Conservation (phyloP, 2,888 invertebrate genomes). For the Oscheius sp. region DNA sequence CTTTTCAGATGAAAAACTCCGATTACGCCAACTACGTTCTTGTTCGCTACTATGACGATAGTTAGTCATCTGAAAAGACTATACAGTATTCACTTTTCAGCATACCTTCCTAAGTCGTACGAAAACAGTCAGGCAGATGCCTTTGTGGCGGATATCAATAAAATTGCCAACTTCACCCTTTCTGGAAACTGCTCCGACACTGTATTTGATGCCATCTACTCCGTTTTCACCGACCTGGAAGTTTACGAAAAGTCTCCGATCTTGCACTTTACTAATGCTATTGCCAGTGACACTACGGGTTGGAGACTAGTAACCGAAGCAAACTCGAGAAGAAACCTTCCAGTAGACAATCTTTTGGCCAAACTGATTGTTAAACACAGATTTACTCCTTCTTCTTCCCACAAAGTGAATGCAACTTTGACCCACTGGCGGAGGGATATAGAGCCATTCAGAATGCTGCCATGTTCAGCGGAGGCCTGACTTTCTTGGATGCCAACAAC, state of each 20-base stretch:
- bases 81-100: background rate
- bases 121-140: conserved; percentile 20
- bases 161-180: conserved; percentile 28
- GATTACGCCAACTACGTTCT: conserved; percentile 52
- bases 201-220: conserved; percentile 44
- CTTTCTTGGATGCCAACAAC: conserved; percentile 25
- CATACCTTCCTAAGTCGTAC: conserved; percentile 1
- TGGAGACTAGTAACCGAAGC: conserved; percentile 54
- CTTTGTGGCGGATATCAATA: conserved; percentile 44
- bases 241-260: conserved; percentile 63
- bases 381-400: conserved; percentile 54
- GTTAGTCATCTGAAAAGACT: background rate
- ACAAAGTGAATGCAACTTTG: conserved; percentile 47
- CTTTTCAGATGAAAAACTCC: conserved; percentile 33
- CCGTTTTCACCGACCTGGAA: conserved; percentile 41
- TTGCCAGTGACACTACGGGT: conserved; percentile 53
- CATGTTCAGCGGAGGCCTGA: conserved; percentile 56
- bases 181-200: conserved; percentile 48
- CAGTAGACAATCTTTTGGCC: conserved; percentile 29
- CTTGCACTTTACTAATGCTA: conserved; percentile 64
- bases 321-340: conserved; percentile 58
- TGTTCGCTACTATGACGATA: conserved; percentile 50
- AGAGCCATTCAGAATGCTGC: conserved; percentile 50
- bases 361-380: conserved; percentile 36
- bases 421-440: conserved; percentile 52